Base-by-base conservation (phyloP, 1,140 invertebrate species). In the Drosophila tropicalis region DNA sequence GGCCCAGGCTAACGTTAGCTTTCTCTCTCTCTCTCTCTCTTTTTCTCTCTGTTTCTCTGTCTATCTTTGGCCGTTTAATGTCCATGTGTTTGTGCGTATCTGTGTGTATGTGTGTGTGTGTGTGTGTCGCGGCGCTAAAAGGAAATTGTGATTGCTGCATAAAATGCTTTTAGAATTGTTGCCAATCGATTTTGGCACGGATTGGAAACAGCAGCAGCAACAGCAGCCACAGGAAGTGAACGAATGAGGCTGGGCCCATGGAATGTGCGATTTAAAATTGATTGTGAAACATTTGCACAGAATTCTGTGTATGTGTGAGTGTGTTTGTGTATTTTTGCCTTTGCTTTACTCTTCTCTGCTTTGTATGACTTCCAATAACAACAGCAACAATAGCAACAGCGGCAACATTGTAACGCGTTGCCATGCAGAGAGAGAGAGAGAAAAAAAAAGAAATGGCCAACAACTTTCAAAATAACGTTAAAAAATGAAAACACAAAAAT, bases 141-240 rank as follows among this genome's bases (percentile, higher is more conserved):
- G 83, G 83, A 87, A 84, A 87, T 89, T 80, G 83, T 79, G 84
- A 87, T 80, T 87, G 84, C 76, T 89, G 79, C 84, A 87, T 86
- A 86, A 87, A 87, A 87, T 80, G 84, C 84, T 87, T 89, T 87
- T 80, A 89, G 79, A 86, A 86, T 82, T 85, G 82, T 83, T 86
- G 82, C 79, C 83, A 86, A 86, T 86, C 82, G 82, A 86, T 86
- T 86, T 87, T 69, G 75, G 82, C 83, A 85, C 66, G 79, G 79
- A 85, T 85, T 85, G 75, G 75, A 62, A 77, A 77, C 51, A 39
- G 62, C 60, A 62, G 25, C 39, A 17, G 73, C 74, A 80, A 62
- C 75, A 75, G 72, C 72, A 54, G 44, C 63, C 66, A 62, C 55
- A 67, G 64, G 54, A 68, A 62, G 70, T 72, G 75, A 79, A 71